Evolutionary conservation across 2,888 invertebrate genomes (phyloP), one percentile per base, ranked within the genome.

Genomic region (Axea sp.): DNA sequence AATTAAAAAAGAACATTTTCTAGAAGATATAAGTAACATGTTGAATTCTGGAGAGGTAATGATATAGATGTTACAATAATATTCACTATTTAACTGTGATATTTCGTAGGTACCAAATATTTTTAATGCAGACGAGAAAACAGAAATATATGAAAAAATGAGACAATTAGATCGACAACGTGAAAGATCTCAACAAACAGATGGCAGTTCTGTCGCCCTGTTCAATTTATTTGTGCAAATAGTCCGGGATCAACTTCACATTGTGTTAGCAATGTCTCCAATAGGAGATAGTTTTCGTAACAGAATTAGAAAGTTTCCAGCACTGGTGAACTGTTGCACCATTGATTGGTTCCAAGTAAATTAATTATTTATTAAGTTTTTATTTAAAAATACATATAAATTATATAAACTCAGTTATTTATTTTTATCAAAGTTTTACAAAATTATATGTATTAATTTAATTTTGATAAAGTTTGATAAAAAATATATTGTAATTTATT

Each of bases 111-210:
- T 97, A 0, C 97, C 97, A 0, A 97, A 97, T 88, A 90, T 98
- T 49, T 97, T 95, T 83, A 90, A 90, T 6, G 88, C 91, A 0
- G 97, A 98, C 82, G 98, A 98, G 83, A 95, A 95, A 85, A 91
- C 93, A 1, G 97, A 98, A 82, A 90, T 98, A 9, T 95, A 95
- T 85, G 97, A 98, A 83, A 97, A 96, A 88, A 98, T 98, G 96
- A 90, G 96, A 79, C 89, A 93, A 89, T 91, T 97, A 62, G 98
- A 98, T 86, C 92, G 96, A 62, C 96, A 95, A 83, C 90, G 95
- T n/a, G 96, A 96, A 85, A 95, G 94, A 86, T 91, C 94, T 0
- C 82, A 94, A 24, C 96, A 96, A 89, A 98, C 98, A 0, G 98
- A 98, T 87, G 98, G 98, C 2, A 96, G 95, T 81, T 94, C 95